Evolutionary conservation across 2,113 vertebrate genomes (phyloP).

Genomic region (Steatornis caripensis): DNA sequence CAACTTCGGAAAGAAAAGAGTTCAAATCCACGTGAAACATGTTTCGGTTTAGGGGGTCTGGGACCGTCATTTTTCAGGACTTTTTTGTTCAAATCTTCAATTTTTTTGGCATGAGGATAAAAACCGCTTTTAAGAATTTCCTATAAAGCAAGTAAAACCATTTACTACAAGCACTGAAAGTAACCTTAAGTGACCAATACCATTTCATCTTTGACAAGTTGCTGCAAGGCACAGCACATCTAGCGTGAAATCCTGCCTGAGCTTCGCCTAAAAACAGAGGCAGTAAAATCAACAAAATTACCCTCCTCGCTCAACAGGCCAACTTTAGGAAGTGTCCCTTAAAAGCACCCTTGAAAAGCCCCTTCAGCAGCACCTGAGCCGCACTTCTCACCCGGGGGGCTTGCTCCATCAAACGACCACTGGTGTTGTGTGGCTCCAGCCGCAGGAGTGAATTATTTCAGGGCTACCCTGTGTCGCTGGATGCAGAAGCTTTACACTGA

Average conservation of each 20-base stretch:
- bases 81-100: background rate
- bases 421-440: background rate
- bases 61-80: background rate
- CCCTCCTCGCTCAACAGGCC: background rate
- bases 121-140: background rate
- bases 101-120: background rate
- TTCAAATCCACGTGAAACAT: background rate
- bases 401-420: background rate
- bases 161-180: background rate
- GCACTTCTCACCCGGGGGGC: background rate
- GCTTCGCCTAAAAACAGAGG: background rate
- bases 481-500: background rate
- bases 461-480: background rate
- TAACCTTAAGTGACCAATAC: background rate
- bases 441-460: background rate
- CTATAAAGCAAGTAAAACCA: background rate
- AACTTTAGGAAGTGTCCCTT: background rate
- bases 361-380: background rate
- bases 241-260: background rate
- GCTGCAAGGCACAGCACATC: background rate
- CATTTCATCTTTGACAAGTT: background rate
- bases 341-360: background rate
- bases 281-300: background rate
- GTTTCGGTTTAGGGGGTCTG: background rate
- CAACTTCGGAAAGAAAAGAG: background rate